Conservation (phyloP, 1,140 invertebrate species). For the Oryzaephilus surinamensis region DNA sequence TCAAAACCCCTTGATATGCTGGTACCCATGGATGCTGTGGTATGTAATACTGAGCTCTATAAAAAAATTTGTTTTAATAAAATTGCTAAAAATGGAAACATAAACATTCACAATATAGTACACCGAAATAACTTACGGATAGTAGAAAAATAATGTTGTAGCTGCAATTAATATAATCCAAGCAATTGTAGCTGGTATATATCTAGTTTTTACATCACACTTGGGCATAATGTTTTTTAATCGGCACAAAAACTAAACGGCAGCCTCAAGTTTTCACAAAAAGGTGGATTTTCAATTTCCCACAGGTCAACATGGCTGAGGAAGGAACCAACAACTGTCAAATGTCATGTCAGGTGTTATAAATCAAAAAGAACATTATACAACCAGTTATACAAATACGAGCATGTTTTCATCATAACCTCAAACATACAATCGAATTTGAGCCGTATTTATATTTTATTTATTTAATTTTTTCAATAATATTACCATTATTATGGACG, state of each 20-base stretch:
- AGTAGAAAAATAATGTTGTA: conserved; percentile 90
- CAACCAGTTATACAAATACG: background rate
- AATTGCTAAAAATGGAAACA: conserved; percentile 18
- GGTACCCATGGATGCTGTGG: conserved; percentile 78
- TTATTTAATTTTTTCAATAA: background rate
- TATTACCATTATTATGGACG: too few species aligned
- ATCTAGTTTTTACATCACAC: conserved; percentile 86
- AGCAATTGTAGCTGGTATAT: conserved; percentile 91
- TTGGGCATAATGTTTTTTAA: conserved; percentile 66
- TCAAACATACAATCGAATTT: background rate
- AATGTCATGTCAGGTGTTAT: conserved; percentile 6
- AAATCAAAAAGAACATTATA: conserved; percentile 3
- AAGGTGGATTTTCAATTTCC: conserved; percentile 45
- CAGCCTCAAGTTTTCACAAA: conserved; percentile 28
- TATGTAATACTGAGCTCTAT: conserved; percentile 78
- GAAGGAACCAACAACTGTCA: conserved; percentile 32
- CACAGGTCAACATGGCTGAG: conserved; percentile 56
- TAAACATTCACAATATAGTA: conserved; percentile 10
- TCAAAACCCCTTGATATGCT: conserved; percentile 85
- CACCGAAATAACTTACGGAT: conserved; percentile 72
- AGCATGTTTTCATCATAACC: too few species aligned
- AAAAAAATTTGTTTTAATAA: conserved; percentile 34
- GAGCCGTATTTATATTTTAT: background rate
- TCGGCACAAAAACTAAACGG: conserved; percentile 11
- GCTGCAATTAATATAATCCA: conserved; percentile 86